These are phyloP conservation scores for Autographa gamma DNA, from an alignment of 2,888 invertebrate genomes.

Conservation along the genomic window DNA sequence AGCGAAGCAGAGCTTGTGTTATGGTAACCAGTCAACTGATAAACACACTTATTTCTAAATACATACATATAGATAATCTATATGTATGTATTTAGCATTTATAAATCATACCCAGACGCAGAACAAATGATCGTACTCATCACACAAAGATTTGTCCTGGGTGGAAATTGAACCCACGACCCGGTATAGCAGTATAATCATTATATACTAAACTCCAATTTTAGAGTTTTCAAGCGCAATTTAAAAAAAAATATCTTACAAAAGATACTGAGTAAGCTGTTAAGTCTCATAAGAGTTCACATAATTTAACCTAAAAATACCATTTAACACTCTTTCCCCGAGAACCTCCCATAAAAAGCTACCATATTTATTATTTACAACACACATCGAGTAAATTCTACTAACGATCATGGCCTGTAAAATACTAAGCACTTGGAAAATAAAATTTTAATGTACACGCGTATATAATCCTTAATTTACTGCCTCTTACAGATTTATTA, in stretches of 20 bases:
- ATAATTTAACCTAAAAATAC: neutral
- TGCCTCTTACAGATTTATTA: slow-evolving; percentile 36
- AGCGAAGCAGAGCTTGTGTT: too few relatives aligned
- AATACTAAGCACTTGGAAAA: slow-evolving; percentile 30
- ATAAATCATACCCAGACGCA: too few relatives aligned
- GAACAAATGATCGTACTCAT: too few relatives aligned
- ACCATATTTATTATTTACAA: neutral
- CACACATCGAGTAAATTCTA: slow-evolving; percentile 10
- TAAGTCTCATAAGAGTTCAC: neutral
- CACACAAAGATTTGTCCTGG: too few relatives aligned
- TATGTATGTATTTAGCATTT: too few relatives aligned
- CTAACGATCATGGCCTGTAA: slow-evolving; percentile 15
- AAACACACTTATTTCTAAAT: too few relatives aligned
- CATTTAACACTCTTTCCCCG: neutral
- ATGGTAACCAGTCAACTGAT: too few relatives aligned
- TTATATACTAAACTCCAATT: too few relatives aligned
- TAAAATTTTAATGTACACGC: slow-evolving; percentile 24
- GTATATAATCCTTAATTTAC: slow-evolving; percentile 50
- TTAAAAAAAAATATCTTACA: neutral
- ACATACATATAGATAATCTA: too few relatives aligned
- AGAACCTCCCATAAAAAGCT: neutral
- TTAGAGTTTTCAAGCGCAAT: too few relatives aligned
- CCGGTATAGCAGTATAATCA: too few relatives aligned
- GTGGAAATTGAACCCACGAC: too few relatives aligned
- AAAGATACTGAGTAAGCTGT: neutral